These are phyloP conservation scores for Peromyscus californicus DNA, from an alignment of 2,113 vertebrate species.

Conservation along the genomic window DNA sequence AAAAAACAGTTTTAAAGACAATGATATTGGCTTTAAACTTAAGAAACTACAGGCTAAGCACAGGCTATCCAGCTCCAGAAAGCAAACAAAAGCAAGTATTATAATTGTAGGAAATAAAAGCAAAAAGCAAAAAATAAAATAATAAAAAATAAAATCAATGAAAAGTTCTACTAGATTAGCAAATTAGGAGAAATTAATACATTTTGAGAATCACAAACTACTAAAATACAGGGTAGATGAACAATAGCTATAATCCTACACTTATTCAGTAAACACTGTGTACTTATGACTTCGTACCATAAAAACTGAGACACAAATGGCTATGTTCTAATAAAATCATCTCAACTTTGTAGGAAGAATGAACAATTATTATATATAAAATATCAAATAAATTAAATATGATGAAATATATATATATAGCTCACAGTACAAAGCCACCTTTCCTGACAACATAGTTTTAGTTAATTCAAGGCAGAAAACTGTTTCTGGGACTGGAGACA, in stretches of 20 bases:
- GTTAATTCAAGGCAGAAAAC: background rate
- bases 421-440: background rate
- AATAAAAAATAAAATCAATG: background rate
- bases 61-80: background rate
- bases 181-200: background rate
- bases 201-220: background rate
- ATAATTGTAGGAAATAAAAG: background rate
- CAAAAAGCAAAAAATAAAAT: background rate
- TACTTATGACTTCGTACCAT: background rate
- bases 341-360: background rate
- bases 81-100: background rate
- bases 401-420: background rate
- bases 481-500: background rate
- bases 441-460: background rate
- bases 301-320: background rate
- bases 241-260: background rate
- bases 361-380: background rate
- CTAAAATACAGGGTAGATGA: background rate
- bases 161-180: background rate
- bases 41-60: background rate
- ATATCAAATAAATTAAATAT: background rate
- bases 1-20: background rate
- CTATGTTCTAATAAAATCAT: background rate
- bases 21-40: background rate
- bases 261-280: background rate